Percentiles rank a stretch among this genome's conserved stretches.
Evolutionary conservation across 1,140 invertebrate genomes (phyloP).

Genomic region (Pararge aegeria): DNA sequence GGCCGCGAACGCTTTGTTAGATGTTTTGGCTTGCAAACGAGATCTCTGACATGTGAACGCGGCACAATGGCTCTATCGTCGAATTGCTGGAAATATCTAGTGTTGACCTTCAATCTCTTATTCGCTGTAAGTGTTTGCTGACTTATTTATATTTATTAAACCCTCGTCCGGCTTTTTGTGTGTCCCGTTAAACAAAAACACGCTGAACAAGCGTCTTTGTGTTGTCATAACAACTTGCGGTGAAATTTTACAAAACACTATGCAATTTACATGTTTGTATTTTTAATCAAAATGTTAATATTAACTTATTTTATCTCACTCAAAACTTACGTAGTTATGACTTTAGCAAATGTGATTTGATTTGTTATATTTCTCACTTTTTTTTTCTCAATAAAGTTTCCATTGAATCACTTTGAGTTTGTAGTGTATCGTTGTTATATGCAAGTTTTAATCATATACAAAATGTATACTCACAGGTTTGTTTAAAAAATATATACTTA

Average conservation of each 20-base stretch:
- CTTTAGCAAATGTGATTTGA: too few relatives aligned
- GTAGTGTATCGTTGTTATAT: too few relatives aligned
- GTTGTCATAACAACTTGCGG: constrained; percentile 67
- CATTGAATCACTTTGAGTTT: too few relatives aligned
- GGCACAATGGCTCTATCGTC: constrained; percentile 65
- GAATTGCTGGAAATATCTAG: constrained; percentile 77
- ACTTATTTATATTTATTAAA: constrained; percentile 29
- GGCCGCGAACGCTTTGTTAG: constrained; percentile 52
- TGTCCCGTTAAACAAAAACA: constrained; percentile 33
- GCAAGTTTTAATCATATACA: too few relatives aligned
- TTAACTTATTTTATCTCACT: too few relatives aligned
- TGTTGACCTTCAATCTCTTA: constrained; percentile 72
- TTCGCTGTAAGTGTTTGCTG: constrained; percentile 65
- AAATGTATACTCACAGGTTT: too few relatives aligned
- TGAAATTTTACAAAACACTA: constrained; percentile 11
- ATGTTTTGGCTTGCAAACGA: constrained; percentile 61
- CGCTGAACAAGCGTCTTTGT: constrained; percentile 45
- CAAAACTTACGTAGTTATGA: too few relatives aligned
- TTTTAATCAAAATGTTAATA: neutral
- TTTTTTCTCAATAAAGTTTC: too few relatives aligned
- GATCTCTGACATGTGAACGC: constrained; percentile 67
- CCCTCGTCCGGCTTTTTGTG: constrained; percentile 39
- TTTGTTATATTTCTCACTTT: too few relatives aligned
- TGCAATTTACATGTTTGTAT: neutral
- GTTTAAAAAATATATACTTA: too few relatives aligned